These are phyloP conservation scores for Leptinotarsa tumamoca DNA, from an alignment of 2,888 invertebrate genomes.

Conservation along the genomic window DNA sequence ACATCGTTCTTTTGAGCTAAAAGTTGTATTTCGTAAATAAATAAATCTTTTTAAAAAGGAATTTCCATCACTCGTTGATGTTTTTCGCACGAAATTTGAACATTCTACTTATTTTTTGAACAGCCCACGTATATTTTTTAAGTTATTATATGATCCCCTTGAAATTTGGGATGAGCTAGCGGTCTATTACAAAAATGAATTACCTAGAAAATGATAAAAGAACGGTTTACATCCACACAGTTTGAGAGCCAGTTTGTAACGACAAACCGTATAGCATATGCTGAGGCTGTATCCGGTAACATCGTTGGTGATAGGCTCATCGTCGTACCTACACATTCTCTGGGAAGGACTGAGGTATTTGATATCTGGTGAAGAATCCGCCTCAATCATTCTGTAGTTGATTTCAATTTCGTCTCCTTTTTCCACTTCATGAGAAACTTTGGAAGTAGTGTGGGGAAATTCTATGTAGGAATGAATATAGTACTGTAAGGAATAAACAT, in stretches of 20 bases:
- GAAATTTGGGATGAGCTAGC: too few species aligned
- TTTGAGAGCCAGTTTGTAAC: conserved; percentile 68
- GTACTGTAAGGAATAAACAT: conserved; percentile 64
- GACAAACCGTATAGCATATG: conserved; percentile 71
- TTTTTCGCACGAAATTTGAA: too few species aligned
- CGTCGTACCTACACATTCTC: conserved; percentile 70
- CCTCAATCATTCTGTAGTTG: conserved; percentile 68
- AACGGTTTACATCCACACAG: conserved; percentile 73
- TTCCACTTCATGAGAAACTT: conserved; percentile 55
- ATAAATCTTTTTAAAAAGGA: too few species aligned
- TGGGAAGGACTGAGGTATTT: conserved; percentile 66
- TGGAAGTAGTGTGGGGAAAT: conserved; percentile 67
- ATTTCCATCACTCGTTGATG: too few species aligned
- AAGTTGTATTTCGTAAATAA: too few species aligned
- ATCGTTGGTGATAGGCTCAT: conserved; percentile 65
- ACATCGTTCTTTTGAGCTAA: too few species aligned
- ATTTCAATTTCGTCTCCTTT: conserved; percentile 65
- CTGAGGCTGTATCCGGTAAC: conserved; percentile 71
- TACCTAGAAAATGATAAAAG: conserved; percentile 72
- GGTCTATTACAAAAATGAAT: neutral
- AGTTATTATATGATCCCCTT: too few species aligned
- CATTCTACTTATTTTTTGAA: too few species aligned
- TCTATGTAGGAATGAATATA: conserved; percentile 74
- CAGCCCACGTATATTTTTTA: too few species aligned
- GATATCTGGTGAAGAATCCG: conserved; percentile 67